These are phyloP conservation scores for Bolborhynchus lineola DNA, from an alignment of 2,113 vertebrate species.

Conservation along the genomic window DNA sequence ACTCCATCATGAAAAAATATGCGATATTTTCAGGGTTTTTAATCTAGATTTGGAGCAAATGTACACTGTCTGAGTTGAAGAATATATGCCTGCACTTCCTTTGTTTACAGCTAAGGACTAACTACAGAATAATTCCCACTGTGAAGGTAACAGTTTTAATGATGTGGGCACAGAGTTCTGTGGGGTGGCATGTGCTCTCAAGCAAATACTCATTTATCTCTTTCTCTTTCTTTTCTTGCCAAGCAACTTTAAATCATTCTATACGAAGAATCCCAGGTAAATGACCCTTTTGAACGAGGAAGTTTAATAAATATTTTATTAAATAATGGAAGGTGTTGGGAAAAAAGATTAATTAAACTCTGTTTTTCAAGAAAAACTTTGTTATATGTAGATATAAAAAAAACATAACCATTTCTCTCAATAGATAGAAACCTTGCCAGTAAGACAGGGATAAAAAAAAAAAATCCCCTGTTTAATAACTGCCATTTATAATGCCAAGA, in stretches of 20 bases:
- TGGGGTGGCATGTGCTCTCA: not conserved
- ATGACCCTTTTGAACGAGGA: not conserved
- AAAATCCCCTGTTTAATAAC: conserved; percentile 30
- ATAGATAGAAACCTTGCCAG: conserved; percentile 25
- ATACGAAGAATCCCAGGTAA: not conserved
- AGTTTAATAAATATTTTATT: conserved; percentile 46
- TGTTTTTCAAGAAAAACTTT: conserved; percentile 17
- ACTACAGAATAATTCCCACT: not conserved
- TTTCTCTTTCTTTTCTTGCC: not conserved
- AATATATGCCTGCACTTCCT: not conserved
- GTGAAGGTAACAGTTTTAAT: not conserved
- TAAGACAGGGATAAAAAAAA: conserved; percentile 23
- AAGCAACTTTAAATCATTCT: not conserved
- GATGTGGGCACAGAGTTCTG: not conserved
- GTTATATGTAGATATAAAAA: not conserved
- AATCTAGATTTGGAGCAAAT: not conserved
- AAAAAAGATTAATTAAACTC: conserved; percentile 42
- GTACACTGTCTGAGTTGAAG: not conserved
- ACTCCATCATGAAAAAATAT: not conserved
- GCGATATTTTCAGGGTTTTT: not conserved
- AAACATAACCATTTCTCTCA: conserved; percentile 25
- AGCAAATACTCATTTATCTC: not conserved
- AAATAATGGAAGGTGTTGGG: conserved; percentile 17
- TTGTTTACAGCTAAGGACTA: not conserved
- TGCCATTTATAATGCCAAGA: conserved; percentile 41